These are phyloP conservation scores for Plestiodon gilberti DNA, from an alignment of 2,113 vertebrate species.

Conservation along the genomic window DNA sequence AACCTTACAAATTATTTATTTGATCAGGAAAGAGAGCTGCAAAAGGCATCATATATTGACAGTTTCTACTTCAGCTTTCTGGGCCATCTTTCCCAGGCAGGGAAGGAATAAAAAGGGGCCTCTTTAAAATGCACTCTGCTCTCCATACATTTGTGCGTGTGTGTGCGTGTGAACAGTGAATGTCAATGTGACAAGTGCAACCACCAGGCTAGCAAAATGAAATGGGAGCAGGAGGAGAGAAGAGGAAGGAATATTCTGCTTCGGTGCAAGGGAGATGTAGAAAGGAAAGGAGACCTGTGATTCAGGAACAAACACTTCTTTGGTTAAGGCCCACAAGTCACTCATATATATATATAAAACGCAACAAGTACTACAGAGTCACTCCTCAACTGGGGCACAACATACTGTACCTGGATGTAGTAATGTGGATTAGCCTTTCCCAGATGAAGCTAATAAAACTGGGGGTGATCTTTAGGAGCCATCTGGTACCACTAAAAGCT, in stretches of 20 bases:
- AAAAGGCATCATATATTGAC: slow-evolving; percentile 76
- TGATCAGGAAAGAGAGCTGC: slow-evolving; percentile 72
- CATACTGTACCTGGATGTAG: neutral
- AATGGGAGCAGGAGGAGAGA: neutral
- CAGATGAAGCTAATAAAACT: neutral
- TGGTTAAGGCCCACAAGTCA: neutral
- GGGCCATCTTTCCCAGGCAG: slow-evolving; percentile 68
- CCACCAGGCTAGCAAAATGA: slow-evolving; percentile 58
- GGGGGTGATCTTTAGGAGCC: neutral
- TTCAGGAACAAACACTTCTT: slow-evolving; percentile 6
- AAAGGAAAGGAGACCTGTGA: neutral
- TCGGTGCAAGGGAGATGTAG: slow-evolving; percentile 22
- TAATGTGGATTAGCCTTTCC: neutral
- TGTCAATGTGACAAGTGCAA: slow-evolving; percentile 65
- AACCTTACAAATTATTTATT: slow-evolving; percentile 84
- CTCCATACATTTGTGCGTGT: slow-evolving; percentile 33
- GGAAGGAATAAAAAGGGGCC: slow-evolving; percentile 68
- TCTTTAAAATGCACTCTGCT: slow-evolving; percentile 67
- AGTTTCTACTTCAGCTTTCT: slow-evolving; percentile 64
- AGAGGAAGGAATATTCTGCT: slow-evolving; percentile 36
- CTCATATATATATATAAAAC: neutral
- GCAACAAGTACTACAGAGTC: neutral
- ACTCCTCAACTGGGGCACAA: neutral
- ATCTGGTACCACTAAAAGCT: slow-evolving; percentile 16
- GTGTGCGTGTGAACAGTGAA: slow-evolving; percentile 36